Base-by-base conservation (phyloP, 1,140 invertebrate genomes). In the Trichogramma pretiosum region DNA sequence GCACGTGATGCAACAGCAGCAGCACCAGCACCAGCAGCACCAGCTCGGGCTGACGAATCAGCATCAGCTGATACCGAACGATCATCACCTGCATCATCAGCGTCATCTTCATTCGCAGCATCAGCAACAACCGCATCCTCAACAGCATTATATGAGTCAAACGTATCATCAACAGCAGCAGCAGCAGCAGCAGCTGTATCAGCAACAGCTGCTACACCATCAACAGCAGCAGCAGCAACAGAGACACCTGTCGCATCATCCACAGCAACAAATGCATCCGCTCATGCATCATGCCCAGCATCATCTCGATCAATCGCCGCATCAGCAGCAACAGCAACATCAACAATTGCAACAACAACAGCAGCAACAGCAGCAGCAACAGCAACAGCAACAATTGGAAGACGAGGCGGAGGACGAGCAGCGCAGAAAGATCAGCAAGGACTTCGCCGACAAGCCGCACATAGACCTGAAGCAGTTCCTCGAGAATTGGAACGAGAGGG, bases 381-480 rank as follows among this genome's bases (percentile, higher is more conserved):
- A 47, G 1, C 52, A 55, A 8, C 52, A 46, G 22, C 52, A 55
- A 49, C 51, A 45, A 21, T 46, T 33, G 10, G 18, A 43, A 10
- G 37, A 48, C 26, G 52, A 23, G 17, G 40, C 9, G 33, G 24
- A 24, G 18, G 44, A n/a, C 49, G 50, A 30, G 3, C 52, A 53
- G 11, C 34, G 40, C 11, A 56, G 45, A 2, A 66, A 59, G 21
- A 37, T 35, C 2, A 59, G 52, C 2, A 68, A 63, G 34, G 60
- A 67, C 32, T 68, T 72, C 14, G 62, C 65, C 3, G 57, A 70
- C 22, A 72, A 72, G 35, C 71, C 70, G 1, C 60, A 65, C 3
- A 46, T 73, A 0, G 72, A 74, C 19, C 67, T 74, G 9, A 59
- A 70, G 13, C 68, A 74, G 24, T 74, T 73, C 52, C 46, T 74